Conservation (phyloP, 30 jellyfish, hydroid and myxozoan species). For the Mastigias papua region DNA sequence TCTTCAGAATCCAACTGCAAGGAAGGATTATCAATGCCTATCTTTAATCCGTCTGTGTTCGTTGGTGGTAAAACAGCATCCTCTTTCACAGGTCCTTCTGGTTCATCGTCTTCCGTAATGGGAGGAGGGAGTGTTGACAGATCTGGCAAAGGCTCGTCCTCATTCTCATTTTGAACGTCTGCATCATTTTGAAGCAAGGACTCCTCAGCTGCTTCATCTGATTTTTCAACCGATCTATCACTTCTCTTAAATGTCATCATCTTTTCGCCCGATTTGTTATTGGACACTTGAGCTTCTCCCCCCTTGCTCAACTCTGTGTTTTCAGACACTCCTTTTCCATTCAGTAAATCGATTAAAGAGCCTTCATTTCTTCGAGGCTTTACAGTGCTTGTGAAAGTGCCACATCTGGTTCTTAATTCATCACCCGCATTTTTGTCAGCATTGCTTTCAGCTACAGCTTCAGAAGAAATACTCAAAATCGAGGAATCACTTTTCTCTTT, state of each 20-base stretch:
- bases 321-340: constrained; percentile 6
- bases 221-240: background rate
- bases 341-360: constrained; percentile 31
- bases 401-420: background rate
- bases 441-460: background rate
- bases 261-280: background rate
- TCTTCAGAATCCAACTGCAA: background rate
- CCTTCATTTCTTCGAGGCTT: background rate
- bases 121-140: background rate
- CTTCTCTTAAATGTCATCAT: background rate
- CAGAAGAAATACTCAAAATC: background rate
- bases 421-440: constrained; percentile 12
- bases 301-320: background rate
- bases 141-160: background rate
- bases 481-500: background rate
- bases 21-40: background rate
- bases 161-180: background rate
- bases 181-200: background rate
- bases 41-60: background rate
- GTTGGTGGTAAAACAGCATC: background rate
- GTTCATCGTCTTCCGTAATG: background rate
- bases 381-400: constrained; percentile 22
- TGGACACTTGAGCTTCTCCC: background rate
- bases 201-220: background rate
- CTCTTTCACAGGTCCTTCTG: background rate